phyloP scores from a whole-genome alignment of 2,888 invertebrate genomes.

The Aleiodes testaceus region DNA sequence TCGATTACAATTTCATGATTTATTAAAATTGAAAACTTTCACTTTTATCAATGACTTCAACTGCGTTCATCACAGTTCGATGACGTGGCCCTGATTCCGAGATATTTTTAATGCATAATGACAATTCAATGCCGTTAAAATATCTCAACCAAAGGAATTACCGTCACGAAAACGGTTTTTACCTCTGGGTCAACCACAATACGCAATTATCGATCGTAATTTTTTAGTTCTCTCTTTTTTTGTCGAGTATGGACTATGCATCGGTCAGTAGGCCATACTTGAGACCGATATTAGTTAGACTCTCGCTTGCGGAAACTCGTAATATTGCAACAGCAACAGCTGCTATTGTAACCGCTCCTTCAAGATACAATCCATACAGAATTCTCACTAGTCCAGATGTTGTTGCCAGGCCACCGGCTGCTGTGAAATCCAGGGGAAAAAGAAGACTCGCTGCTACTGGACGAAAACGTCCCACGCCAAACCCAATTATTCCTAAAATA shows the following conservation, averaged over 20 bases:
- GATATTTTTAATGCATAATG: not conserved
- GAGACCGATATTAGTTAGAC: constrained; percentile 75
- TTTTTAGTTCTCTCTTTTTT: not conserved
- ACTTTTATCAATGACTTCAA: constrained; percentile 4
- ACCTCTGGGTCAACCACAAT: constrained; percentile 10
- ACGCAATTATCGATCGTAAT: constrained; percentile 9
- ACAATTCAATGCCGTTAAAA: constrained; percentile 3
- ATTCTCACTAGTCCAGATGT: constrained; percentile 77
- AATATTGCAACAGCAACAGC: constrained; percentile 77
- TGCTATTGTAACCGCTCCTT: constrained; percentile 79
- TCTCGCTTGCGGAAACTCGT: constrained; percentile 76
- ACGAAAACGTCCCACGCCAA: constrained; percentile 77
- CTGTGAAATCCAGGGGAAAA: constrained; percentile 83
- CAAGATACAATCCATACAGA: constrained; percentile 80
- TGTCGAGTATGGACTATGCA: constrained; percentile 59
- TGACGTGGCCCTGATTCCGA: not conserved
- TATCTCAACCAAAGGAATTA: constrained; percentile 29
- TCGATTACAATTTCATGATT: not conserved
- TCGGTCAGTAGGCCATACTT: constrained; percentile 75
- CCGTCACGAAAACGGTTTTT: constrained; percentile 17
- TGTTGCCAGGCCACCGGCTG: constrained; percentile 79
- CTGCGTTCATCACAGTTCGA: constrained; percentile 50
- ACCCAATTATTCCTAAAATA: constrained; percentile 76
- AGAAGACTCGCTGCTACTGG: constrained; percentile 76
- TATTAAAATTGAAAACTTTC: not conserved